Evolutionary conservation across 2,113 vertebrate genomes (phyloP), one percentile per base, ranked within the genome.

Genomic region (Grus americana): DNA sequence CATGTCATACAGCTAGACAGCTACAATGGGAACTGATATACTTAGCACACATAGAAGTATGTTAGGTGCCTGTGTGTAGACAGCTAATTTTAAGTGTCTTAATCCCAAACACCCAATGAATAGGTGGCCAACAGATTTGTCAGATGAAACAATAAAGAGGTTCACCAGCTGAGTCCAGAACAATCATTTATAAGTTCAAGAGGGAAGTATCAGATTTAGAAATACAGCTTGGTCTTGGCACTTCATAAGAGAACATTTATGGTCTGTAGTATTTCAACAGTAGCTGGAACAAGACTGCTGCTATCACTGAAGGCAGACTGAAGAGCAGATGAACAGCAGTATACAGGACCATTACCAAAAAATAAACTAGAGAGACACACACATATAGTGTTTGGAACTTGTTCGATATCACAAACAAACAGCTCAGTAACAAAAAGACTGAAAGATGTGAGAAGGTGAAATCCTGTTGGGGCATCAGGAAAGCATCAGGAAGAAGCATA

Each of bases 311-410:
- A 36, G 32, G 24, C 8, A 54, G 18, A 5, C 12, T 22, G 47
- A 72, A 72, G 27, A 62, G 5, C 4, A 40, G 3, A 27, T 21
- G 6, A 50, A 46, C 9, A 65, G 24, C 54, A 76, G 9, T 4
- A 30, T 16, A 8, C 5, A 65, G 13, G 16, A 47, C 5, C 19
- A 47, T 27, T 34, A 42, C 2, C 15, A 19, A 66, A 61, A 47
- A 38, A 7, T 8, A 75, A 54, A 21, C 9, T 42, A 23, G n/a
- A 63, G 55, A 63, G 18, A 62, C n/a, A 23, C 6, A 23, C 6
- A 24, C 2, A 34, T 1, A 6, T 13, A 54, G 9, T 2, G 2
- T 12, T 22, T 18, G 5, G 12, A 61, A 22, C 10, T 32, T 47
- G 10, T 20, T 71, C 32, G 36, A 30, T 38, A 36, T 44, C 34